Conservation (phyloP, 2,113 vertebrate genomes). For the Gadus macrocephalus region DNA sequence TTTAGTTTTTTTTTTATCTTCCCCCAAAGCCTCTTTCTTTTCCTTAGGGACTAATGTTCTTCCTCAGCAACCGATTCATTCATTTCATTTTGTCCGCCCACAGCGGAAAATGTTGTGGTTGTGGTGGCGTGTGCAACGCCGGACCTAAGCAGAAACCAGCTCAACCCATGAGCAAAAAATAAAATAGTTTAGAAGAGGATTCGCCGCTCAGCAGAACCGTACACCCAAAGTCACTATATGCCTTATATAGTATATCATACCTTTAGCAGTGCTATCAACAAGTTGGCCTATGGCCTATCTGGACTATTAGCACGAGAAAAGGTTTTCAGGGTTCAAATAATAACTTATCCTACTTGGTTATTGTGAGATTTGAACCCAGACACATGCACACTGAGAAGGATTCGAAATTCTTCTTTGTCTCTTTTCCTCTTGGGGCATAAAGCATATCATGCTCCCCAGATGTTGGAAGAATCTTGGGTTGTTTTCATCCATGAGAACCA, state of each 20-base stretch:
- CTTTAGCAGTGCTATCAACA: no score
- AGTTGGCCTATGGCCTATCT: no score
- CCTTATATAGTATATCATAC: no score
- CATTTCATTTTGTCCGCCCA: constrained; percentile 49
- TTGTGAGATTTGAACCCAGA: not conserved
- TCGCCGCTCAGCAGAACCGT: no score
- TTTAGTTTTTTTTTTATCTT: not conserved
- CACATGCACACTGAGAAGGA: not conserved
- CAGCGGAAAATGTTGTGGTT: constrained; percentile 63
- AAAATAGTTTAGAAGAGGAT: no score
- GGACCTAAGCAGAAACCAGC: constrained; percentile 32
- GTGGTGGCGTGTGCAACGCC: constrained; percentile 45
- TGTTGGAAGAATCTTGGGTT: not conserved
- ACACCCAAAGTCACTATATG: no score
- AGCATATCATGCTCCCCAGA: no score
- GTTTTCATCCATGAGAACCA: not conserved
- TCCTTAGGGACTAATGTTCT: not conserved
- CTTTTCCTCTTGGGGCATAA: no score
- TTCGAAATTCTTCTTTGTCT: not conserved
- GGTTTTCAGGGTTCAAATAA: no score
- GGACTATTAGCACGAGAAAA: no score
- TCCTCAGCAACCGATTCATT: constrained; percentile 31
- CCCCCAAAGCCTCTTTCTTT: not conserved
- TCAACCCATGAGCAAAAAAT: not conserved
- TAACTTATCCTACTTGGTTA: no score